Evolutionary conservation across 1,140 invertebrate genomes (phyloP).

Genomic region (Achatina immaculata): DNA sequence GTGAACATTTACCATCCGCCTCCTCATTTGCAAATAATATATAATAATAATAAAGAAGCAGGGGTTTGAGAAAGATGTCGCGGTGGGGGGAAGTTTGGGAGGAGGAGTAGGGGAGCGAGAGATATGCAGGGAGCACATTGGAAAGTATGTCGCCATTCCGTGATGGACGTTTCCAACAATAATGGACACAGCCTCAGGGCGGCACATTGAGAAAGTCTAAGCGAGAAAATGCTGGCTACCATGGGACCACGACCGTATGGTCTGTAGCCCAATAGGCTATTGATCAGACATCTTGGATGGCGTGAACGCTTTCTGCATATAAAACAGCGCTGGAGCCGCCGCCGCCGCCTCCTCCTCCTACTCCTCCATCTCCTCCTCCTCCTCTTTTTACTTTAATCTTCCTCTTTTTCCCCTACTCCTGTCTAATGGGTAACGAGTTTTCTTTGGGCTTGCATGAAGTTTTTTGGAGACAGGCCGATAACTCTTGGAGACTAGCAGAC

Average conservation of each 20-base stretch:
- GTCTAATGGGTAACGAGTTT: not conserved
- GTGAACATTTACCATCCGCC: too few species aligned
- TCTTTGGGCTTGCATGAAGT: not conserved
- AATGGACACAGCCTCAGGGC: conserved; percentile 6
- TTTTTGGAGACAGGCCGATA: not conserved
- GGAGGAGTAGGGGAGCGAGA: too few species aligned
- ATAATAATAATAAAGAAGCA: too few species aligned
- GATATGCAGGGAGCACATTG: too few species aligned
- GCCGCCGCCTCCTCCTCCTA: too few species aligned
- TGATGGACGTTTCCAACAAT: conserved; percentile 9
- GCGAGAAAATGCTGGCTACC: not conserved
- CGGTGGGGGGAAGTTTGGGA: too few species aligned
- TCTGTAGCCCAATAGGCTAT: not conserved
- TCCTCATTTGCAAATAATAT: too few species aligned
- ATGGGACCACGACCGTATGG: not conserved
- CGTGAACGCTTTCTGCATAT: conserved; percentile 12
- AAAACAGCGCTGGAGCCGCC: not conserved
- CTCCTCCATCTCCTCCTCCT: too few species aligned
- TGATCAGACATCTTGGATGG: not conserved
- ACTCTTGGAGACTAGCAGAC: not conserved
- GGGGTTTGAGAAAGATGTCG: too few species aligned
- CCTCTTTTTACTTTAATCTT: too few species aligned
- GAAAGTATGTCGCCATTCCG: not conserved
- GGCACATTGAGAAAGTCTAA: not conserved
- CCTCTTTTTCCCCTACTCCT: not conserved